phyloP scores from a whole-genome alignment of 2,113 vertebrate species.

The Ondatra zibethicus region DNA sequence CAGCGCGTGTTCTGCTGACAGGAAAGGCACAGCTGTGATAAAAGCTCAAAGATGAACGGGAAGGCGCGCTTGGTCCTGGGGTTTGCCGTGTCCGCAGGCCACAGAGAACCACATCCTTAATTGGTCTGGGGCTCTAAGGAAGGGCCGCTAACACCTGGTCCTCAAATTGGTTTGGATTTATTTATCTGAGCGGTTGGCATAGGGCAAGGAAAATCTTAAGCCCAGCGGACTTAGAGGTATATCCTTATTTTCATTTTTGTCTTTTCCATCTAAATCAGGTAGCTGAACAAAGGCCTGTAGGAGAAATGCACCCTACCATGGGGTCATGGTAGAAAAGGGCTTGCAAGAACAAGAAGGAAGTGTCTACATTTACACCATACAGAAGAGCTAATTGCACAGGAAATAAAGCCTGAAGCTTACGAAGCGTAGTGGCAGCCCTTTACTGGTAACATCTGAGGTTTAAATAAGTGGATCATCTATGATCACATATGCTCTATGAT shows the following conservation, averaged over 20 bases:
- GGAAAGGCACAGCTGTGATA: slow-evolving; percentile 42
- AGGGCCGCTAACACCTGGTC: neutral
- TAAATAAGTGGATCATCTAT: neutral
- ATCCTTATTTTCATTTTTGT: slow-evolving; percentile 15
- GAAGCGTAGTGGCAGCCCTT: neutral
- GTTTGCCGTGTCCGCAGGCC: slow-evolving; percentile 37
- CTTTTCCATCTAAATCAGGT: neutral
- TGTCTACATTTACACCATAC: neutral
- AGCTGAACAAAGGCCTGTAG: neutral
- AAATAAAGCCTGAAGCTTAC: neutral
- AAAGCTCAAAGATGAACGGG: slow-evolving; percentile 70
- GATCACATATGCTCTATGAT: neutral
- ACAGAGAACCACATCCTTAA: slow-evolving; percentile 76
- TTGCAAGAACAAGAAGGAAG: neutral
- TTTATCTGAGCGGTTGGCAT: slow-evolving; percentile 30
- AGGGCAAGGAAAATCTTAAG: slow-evolving; percentile 40
- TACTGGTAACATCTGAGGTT: neutral
- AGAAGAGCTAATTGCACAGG: neutral
- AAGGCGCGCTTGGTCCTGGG: slow-evolving; percentile 38
- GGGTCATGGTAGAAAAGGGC: neutral
- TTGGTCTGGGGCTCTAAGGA: slow-evolving; percentile 68
- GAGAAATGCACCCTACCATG: neutral
- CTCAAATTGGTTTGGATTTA: slow-evolving; percentile 44
- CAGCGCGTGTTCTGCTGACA: slow-evolving; percentile 62
- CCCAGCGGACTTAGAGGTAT: neutral